phyloP scores from a whole-genome alignment of 2,888 invertebrate genomes.

The Quadriops clusia region DNA sequence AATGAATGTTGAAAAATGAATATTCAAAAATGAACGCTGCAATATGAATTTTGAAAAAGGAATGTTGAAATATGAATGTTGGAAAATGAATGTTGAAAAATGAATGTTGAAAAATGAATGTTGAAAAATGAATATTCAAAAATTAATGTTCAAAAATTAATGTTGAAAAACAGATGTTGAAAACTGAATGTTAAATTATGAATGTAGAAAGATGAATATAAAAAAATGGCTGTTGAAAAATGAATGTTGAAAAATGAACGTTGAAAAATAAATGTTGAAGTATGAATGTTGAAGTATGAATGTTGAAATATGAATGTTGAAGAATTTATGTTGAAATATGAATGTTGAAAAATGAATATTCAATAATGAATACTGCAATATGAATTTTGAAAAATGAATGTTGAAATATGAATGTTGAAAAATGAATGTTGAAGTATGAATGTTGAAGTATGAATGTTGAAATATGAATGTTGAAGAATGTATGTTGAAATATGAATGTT shows the following conservation, averaged over 20 bases:
- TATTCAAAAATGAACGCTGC: not conserved
- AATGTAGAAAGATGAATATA: too few species aligned
- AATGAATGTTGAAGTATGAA: not conserved
- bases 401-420: not conserved
- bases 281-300: not conserved
- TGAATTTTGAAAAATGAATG: not conserved
- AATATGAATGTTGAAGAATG: not conserved
- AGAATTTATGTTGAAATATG: too few species aligned
- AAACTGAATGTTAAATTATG: too few species aligned
- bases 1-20: not conserved
- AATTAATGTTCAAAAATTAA: not conserved
- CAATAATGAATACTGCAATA: not conserved
- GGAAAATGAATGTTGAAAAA: not conserved
- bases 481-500: not conserved
- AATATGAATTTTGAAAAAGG: constrained; percentile 1
- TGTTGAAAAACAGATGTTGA: not conserved
- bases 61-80: too few species aligned
- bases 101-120: not conserved
- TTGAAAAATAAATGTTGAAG: not conserved
- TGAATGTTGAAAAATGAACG: not conserved
- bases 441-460: too few species aligned
- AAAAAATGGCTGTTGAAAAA: too few species aligned
- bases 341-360: too few species aligned
- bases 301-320: not conserved
- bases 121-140: not conserved